Base-by-base conservation (phyloP, 1,140 invertebrate genomes). In the Agrilus planipennis region DNA sequence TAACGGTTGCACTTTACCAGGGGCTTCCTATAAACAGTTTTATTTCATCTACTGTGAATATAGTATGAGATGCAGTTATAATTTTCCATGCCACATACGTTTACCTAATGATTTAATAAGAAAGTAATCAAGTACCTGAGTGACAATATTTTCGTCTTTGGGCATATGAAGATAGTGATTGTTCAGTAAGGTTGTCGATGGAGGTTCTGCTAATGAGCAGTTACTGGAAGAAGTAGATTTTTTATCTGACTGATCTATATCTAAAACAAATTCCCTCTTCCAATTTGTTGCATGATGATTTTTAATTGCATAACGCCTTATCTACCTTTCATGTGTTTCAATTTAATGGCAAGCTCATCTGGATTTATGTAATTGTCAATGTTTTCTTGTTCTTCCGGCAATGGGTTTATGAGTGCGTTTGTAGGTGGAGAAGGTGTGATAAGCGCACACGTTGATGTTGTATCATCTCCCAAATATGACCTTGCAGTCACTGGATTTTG, bases 391-490 rank as follows among this genome's bases (percentile, higher is more conserved):
- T 45, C 39, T 47, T 58, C 60, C 9, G 63, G 63, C 15, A 69
- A 37, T 36, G 70, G 68, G 53, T 72, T 68, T 4, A 67, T 60
- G 32, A 70, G 58, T 31, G 60, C 58, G 12, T 62, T 60, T 15
- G 65, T 63, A 4, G 65, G 65, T 3, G 67, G 65, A 18, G 64
- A 63, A 1, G 64, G 65, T 21, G 63, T 71, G 17, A 73, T 61
- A 22, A 73, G 47, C 1, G 70, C 70, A 44, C 69, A 72, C 20
- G 64, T 71, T 11, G 71, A 72, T 7, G 65, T 61, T 22, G 69
- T 68, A 48, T 72, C 70, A 42, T 72, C 70, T 2, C 59, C 57
- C 12, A 69, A 27, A 52, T 68, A 68, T 14, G 59, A 50, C 45
- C 40, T 50, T 18, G 37, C 46, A 10, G 39, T 41, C 4, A 42